Percentiles rank a stretch among this genome's conserved stretches.
phyloP scores from a whole-genome alignment of 2,113 vertebrate genomes.

The Colius striatus region DNA sequence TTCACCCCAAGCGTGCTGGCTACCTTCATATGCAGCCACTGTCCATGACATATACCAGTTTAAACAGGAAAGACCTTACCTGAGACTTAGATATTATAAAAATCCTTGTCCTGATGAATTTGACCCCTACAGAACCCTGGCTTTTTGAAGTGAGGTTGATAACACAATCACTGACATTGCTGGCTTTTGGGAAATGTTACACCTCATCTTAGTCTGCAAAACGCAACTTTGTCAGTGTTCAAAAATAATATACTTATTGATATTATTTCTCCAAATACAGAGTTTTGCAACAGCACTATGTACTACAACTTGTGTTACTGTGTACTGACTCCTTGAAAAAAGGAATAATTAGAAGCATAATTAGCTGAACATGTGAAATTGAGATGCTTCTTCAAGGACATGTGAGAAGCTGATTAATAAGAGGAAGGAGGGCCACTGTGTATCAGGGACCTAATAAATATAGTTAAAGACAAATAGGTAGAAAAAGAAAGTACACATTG shows the following conservation, averaged over 20 bases:
- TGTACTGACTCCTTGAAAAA: background rate
- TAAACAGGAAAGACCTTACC: background rate
- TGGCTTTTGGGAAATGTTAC: background rate
- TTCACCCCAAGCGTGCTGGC: background rate
- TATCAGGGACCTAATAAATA: slow-evolving; percentile 51
- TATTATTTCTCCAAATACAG: background rate
- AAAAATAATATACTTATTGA: background rate
- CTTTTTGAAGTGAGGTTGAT: background rate
- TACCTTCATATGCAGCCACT: background rate
- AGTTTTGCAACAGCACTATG: background rate
- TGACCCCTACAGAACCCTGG: background rate
- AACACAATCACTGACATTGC: background rate
- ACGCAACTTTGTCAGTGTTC: background rate
- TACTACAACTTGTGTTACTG: background rate
- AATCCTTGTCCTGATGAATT: background rate
- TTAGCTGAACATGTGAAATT: slow-evolving; percentile 38
- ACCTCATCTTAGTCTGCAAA: background rate
- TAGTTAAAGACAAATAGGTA: slow-evolving; percentile 57
- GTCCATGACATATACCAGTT: background rate
- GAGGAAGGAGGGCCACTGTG: background rate
- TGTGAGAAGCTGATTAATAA: slow-evolving; percentile 21
- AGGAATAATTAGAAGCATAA: slow-evolving; percentile 33
- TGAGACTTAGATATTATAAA: background rate
- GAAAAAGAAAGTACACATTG: slow-evolving; percentile 57
- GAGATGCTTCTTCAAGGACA: slow-evolving; percentile 5